phyloP scores from a whole-genome alignment of 1,140 invertebrate species.

The Caenorhabditis briggsae region DNA sequence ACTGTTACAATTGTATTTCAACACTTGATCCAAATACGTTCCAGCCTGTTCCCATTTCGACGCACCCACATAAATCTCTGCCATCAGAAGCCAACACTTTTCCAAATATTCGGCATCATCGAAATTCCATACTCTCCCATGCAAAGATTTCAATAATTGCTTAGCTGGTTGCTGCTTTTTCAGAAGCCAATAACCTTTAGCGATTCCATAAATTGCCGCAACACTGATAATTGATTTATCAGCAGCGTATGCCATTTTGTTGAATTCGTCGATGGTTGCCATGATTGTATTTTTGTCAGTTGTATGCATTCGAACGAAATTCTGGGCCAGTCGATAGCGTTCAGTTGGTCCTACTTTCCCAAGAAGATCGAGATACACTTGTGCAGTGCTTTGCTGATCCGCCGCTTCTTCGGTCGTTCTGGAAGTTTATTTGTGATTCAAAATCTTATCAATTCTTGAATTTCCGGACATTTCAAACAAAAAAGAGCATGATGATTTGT shows the following conservation, averaged over 20 bases:
- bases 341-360: neutral
- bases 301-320: constrained; percentile 82
- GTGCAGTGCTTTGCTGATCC: neutral
- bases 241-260: constrained; percentile 80
- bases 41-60: constrained; percentile 88
- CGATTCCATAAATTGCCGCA: constrained; percentile 89
- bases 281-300: constrained; percentile 89
- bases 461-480: too few relatives aligned
- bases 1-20: constrained; percentile 81
- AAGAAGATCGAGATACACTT: neutral
- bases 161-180: constrained; percentile 90
- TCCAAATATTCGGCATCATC: constrained; percentile 96
- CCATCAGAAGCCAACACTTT: constrained; percentile 90
- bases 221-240: constrained; percentile 83
- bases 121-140: constrained; percentile 89
- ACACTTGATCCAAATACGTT: constrained; percentile 83
- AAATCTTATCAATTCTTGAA: too few relatives aligned
- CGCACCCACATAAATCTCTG: constrained; percentile 89
- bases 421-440: neutral
- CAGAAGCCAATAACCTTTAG: constrained; percentile 87
- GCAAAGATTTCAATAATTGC: constrained; percentile 90
- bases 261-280: constrained; percentile 86
- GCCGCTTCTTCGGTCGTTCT: constrained; percentile 13
- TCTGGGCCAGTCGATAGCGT: neutral
- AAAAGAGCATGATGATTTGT: too few relatives aligned